phyloP scores from a whole-genome alignment of 2,797 vertebrate species.

The Diplodus puntazzo region DNA sequence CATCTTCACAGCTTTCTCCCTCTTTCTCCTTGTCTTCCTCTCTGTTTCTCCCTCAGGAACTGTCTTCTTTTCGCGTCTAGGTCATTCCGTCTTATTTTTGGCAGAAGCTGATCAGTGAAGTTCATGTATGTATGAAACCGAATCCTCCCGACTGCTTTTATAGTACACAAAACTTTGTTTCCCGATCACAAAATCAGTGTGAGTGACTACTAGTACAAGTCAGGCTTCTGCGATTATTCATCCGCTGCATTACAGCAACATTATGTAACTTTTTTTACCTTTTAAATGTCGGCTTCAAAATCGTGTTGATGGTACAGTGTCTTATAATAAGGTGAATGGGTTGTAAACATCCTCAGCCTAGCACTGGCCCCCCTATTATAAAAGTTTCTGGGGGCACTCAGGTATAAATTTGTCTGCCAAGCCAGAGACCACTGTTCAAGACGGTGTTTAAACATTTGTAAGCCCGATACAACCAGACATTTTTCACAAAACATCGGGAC shows the following conservation, averaged over 20 bases:
- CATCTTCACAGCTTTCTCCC: conserved; percentile 40
- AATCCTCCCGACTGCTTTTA: conserved; percentile 23
- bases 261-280: no score
- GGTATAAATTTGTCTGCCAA: no score
- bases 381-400: no score
- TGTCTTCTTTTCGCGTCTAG: conserved; percentile 61
- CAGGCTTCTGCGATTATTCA: conserved; percentile 16
- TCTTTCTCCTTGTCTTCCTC: conserved; percentile 33
- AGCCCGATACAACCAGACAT: no score
- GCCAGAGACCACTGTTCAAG: no score
- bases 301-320: no score
- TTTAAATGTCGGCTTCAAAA: no score
- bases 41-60: conserved; percentile 62
- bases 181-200: neutral
- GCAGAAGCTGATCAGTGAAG: conserved; percentile 45
- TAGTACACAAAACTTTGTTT: conserved; percentile 34
- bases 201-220: conserved; percentile 7
- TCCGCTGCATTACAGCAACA: neutral
- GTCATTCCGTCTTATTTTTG: conserved; percentile 62
- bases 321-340: no score
- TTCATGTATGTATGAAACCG: conserved; percentile 44
- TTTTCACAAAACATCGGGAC: no score
- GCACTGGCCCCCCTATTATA: no score
- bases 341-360: no score
- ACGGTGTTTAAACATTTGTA: no score